A percentile compares a stretch with the other conserved stretches of the same genome.
These are phyloP conservation scores for Metaphire vulgaris DNA, from an alignment of 1,140 invertebrate genomes.

Conservation along the genomic window DNA sequence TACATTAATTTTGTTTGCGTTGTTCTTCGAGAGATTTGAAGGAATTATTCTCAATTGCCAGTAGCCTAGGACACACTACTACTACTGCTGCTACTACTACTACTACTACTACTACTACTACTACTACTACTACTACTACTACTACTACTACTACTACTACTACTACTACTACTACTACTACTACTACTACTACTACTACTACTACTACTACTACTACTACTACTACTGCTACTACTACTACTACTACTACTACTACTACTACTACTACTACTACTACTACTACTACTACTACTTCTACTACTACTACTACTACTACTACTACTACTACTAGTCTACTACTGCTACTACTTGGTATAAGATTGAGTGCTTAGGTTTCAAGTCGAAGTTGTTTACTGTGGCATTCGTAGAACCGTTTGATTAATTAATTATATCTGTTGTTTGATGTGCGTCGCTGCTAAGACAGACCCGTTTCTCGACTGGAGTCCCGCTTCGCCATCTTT, in stretches of 20 bases:
- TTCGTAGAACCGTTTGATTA: too few species aligned
- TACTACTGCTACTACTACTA: constrained; percentile 17
- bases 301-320: constrained; percentile 10
- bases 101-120: constrained; percentile 17
- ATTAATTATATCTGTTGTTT: too few species aligned
- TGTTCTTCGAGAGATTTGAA: too few species aligned
- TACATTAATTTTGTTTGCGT: too few species aligned
- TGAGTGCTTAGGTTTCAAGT: too few species aligned
- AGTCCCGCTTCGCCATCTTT: background rate
- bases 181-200: constrained; percentile 19
- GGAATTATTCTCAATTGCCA: too few species aligned
- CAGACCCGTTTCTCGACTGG: background rate
- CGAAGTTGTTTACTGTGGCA: too few species aligned
- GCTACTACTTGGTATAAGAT: background rate
- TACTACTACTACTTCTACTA: constrained; percentile 10
- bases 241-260: constrained; percentile 19
- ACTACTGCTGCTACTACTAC: constrained; percentile 10
- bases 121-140: constrained; percentile 17
- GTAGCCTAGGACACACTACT: too few species aligned
- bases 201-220: constrained; percentile 19
- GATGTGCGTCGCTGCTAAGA: too few species aligned
- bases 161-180: constrained; percentile 18
- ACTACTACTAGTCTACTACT: constrained; percentile 12
- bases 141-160: constrained; percentile 17
- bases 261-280: constrained; percentile 15